Evolutionary conservation across 2,797 vertebrate genomes (phyloP).

Genomic region (Neosilurus hyrtlii): DNA sequence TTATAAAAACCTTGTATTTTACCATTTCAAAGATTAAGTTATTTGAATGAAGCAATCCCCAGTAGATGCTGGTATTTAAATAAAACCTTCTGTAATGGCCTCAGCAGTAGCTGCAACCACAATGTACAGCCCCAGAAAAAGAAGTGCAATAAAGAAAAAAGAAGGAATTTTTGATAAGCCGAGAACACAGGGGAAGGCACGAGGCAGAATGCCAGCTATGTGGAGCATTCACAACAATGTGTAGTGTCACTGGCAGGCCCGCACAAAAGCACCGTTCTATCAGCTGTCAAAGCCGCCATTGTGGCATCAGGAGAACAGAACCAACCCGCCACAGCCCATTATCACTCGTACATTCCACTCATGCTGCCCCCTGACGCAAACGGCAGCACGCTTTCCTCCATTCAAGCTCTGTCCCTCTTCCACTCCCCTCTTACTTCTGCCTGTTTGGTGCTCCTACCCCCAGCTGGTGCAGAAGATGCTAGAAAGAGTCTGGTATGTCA

Average conservation of each 20-base stretch:
- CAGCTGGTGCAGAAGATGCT: constrained; percentile 65
- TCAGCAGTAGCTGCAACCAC: constrained; percentile 44
- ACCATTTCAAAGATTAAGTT: constrained; percentile 24
- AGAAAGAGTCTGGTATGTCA: constrained; percentile 65
- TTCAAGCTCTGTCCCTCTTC: constrained; percentile 60
- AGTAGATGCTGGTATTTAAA: constrained; percentile 37
- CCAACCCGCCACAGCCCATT: constrained; percentile 86
- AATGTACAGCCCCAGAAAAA: constrained; percentile 58
- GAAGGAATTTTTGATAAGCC: constrained; percentile 80
- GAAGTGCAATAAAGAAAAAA: constrained; percentile 70
- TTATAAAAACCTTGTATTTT: background rate
- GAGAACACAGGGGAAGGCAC: constrained; percentile 76
- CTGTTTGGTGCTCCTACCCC: constrained; percentile 56
- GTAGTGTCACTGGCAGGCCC: constrained; percentile 78
- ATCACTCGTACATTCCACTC: constrained; percentile 90
- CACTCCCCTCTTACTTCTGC: constrained; percentile 54
- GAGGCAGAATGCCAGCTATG: constrained; percentile 90
- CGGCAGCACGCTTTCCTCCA: constrained; percentile 71
- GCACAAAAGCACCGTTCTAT: constrained; percentile 93
- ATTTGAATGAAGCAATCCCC: constrained; percentile 38
- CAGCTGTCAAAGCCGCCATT: constrained; percentile 93
- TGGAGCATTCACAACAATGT: constrained; percentile 94
- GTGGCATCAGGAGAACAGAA: constrained; percentile 79
- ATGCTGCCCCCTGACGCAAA: constrained; percentile 78
- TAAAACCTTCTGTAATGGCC: constrained; percentile 36